Conservation (phyloP, 2,113 vertebrate genomes). For the Syrmaticus mikado region DNA sequence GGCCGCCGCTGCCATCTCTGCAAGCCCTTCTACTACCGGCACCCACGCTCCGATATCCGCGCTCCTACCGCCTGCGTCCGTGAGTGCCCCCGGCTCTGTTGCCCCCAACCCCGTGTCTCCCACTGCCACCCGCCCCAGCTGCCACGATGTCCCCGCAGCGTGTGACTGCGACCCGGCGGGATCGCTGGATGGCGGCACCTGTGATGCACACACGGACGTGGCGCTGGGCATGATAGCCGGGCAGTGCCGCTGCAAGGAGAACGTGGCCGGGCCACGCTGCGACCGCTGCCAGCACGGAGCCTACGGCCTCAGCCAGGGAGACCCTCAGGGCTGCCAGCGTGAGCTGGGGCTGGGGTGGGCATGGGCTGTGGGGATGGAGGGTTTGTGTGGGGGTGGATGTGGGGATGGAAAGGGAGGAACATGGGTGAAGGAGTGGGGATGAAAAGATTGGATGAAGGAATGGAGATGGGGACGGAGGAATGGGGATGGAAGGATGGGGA, state of each 20-base stretch:
- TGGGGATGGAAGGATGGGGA: too few species aligned
- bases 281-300: conserved; percentile 84
- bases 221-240: conserved; percentile 82
- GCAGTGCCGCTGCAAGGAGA: conserved; percentile 88
- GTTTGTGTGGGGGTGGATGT: too few species aligned
- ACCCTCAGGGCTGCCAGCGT: conserved; percentile 79
- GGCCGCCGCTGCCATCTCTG: conserved; percentile 85
- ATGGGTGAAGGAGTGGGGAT: too few species aligned
- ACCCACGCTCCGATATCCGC: conserved; percentile 74
- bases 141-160: conserved; percentile 48
- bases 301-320: conserved; percentile 83
- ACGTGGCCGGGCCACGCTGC: conserved; percentile 81
- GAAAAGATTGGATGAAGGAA: too few species aligned
- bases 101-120: background rate
- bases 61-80: conserved; percentile 69
- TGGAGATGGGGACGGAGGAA: too few species aligned
- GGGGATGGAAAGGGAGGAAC: too few species aligned
- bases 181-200: conserved; percentile 83
- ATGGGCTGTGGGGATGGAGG: background rate
- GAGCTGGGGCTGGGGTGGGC: conserved; percentile 4
- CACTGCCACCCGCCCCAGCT: background rate
- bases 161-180: conserved; percentile 89
- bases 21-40: conserved; percentile 86
- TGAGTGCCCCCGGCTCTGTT: conserved; percentile 48
- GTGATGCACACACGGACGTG: conserved; percentile 83